Conservation (phyloP, 2,888 invertebrate genomes). For the Silvanus unidentatus region DNA sequence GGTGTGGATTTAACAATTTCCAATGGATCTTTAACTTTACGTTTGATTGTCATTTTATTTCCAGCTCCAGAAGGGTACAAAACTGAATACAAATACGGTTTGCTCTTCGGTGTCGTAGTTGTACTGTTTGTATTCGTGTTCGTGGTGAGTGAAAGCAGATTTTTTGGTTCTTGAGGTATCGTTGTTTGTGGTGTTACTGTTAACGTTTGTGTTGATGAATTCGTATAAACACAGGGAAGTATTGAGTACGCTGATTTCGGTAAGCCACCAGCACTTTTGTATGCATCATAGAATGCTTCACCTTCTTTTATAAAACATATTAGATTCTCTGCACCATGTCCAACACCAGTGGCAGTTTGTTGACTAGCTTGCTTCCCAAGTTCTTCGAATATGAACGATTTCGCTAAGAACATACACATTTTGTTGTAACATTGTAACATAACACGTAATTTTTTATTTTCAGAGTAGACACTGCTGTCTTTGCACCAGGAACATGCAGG, state of each 20-base stretch:
- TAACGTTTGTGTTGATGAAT: slow-evolving; percentile 54
- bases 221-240: slow-evolving; percentile 66
- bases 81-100: slow-evolving; percentile 66
- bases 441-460: slow-evolving; percentile 75
- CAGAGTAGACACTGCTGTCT: slow-evolving; percentile 74
- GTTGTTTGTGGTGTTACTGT: slow-evolving; percentile 14
- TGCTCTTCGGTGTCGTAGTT: slow-evolving; percentile 42
- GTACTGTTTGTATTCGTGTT: not conserved
- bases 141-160: too few relatives aligned
- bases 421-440: slow-evolving; percentile 84
- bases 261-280: slow-evolving; percentile 65
- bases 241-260: slow-evolving; percentile 71
- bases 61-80: slow-evolving; percentile 73
- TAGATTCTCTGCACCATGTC: slow-evolving; percentile 54
- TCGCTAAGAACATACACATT: slow-evolving; percentile 76
- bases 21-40: slow-evolving; percentile 56
- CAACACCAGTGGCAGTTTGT: slow-evolving; percentile 50
- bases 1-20: slow-evolving; percentile 43
- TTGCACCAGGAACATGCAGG: slow-evolving; percentile 82
- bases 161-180: slow-evolving; percentile 17
- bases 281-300: slow-evolving; percentile 69
- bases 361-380: slow-evolving; percentile 50
- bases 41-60: slow-evolving; percentile 77
- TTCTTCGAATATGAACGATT: slow-evolving; percentile 62
- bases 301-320: slow-evolving; percentile 76